Evolutionary conservation across 2,888 invertebrate genomes (phyloP), one percentile per base, ranked within the genome.

Genomic region (Dorcus parallelipipedus): DNA sequence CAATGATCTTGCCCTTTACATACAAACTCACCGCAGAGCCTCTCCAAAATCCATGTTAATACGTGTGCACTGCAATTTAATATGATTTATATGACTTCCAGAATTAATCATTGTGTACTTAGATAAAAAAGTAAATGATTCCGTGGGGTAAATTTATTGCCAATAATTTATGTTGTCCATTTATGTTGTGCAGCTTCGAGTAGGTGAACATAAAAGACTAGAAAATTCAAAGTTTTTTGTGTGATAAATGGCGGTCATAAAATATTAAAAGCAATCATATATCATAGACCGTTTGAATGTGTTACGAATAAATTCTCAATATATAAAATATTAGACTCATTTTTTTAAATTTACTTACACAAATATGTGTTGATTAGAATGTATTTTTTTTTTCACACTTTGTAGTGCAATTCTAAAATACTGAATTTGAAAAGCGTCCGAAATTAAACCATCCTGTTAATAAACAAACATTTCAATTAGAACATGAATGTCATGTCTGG

Each of bases 31-130:
- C 73, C 74, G 68, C 72, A 68, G 72, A 71, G 70, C 71, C 70
- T 69, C 65, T 66, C 9, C 69, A 69, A 70, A 73, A 74, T 73
- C 73, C 73, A 70, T 71, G 72, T 73, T 74, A 75, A 73, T 75
- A 73, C 72, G 72, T 71, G 63, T 71, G 70, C 71, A 70, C 69
- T 69, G 67, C 69, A 61, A 65, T 70, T 64, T 67, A 63, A 57
- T 61, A 66, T 72, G 74, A 74, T 74, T 73, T 73, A 74, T 73
- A 66, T 66, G 71, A 55, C 62, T 62, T 58, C 58, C 56, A 58
- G 60, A 62, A 62, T 62, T 62, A 62, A 62, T 62, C 62, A 60
- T 60, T 50, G 51, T 51, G 56, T 56, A 47, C 51, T 45, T 38
- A 38, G 50, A 45, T 49, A 50, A 50, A 49, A 14, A 50, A 50